Conservation (phyloP, 1,140 invertebrate genomes). For the Sarcophaga bullata region DNA sequence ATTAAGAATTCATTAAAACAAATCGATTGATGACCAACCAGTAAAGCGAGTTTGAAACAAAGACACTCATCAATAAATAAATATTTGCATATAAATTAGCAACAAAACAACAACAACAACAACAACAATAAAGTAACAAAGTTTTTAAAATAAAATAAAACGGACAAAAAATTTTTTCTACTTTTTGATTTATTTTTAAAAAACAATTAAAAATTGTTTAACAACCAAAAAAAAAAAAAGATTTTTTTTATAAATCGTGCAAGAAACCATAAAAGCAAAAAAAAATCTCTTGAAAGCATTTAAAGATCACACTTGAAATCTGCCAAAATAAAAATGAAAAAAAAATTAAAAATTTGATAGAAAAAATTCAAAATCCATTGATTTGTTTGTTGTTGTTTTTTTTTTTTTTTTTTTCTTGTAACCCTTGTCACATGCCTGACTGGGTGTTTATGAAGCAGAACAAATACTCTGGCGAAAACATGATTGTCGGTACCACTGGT, state of each 20-base stretch:
- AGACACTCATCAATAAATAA: neutral
- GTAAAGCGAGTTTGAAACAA: neutral
- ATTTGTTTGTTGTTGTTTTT: too few relatives aligned
- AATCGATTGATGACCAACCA: neutral
- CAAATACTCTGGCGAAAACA: neutral
- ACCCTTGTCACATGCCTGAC: neutral
- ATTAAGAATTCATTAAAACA: constrained; percentile 9
- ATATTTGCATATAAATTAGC: constrained; percentile 15
- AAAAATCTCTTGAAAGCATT: too few relatives aligned
- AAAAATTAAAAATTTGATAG: neutral
- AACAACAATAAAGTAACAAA: neutral
- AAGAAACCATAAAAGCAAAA: neutral
- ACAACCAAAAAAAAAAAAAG: neutral
- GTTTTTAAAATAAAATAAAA: neutral
- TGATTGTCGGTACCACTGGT: neutral
- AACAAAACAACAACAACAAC: neutral
- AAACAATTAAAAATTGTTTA: neutral
- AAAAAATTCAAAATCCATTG: neutral
- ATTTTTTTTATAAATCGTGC: neutral
- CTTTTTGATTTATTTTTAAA: too few relatives aligned
- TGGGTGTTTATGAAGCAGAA: constrained; percentile 10
- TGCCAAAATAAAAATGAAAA: too few relatives aligned
- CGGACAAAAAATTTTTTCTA: neutral
- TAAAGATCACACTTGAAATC: too few relatives aligned
- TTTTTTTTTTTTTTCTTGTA: too few relatives aligned